phyloP scores from a whole-genome alignment of 2,113 vertebrate genomes.

The Sinosuthora webbiana region DNA sequence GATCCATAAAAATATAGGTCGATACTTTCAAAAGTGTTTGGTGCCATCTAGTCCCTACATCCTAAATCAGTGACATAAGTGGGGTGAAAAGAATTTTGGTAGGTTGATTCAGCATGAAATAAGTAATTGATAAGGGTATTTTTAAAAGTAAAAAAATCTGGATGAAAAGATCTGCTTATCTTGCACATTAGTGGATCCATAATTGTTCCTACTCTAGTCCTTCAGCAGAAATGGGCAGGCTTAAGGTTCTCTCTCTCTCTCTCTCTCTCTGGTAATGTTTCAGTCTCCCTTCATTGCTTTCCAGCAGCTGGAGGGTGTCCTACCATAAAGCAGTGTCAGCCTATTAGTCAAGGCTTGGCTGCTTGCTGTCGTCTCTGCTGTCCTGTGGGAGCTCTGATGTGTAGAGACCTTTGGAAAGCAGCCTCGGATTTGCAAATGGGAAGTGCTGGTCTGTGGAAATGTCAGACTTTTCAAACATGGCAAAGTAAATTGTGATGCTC shows the following conservation, averaged over 20 bases:
- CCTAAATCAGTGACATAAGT: background rate
- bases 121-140: background rate
- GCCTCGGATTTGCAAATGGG: background rate
- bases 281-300: background rate
- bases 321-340: background rate
- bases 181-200: background rate
- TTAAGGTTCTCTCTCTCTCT: background rate
- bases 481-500: background rate
- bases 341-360: background rate
- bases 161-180: background rate
- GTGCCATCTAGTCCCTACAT: background rate
- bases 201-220: background rate
- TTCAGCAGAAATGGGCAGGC: background rate
- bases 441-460: background rate
- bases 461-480: constrained; percentile 21
- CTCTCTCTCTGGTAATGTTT: background rate
- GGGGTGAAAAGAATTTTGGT: background rate
- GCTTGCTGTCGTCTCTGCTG: background rate
- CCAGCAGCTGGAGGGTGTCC: background rate
- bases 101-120: background rate
- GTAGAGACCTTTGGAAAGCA: constrained; percentile 1
- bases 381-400: background rate
- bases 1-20: background rate
- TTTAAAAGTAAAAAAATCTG: background rate
- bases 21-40: background rate